Evolutionary conservation across 2,888 invertebrate genomes (phyloP).

Genomic region (Sclerodermus sp.): DNA sequence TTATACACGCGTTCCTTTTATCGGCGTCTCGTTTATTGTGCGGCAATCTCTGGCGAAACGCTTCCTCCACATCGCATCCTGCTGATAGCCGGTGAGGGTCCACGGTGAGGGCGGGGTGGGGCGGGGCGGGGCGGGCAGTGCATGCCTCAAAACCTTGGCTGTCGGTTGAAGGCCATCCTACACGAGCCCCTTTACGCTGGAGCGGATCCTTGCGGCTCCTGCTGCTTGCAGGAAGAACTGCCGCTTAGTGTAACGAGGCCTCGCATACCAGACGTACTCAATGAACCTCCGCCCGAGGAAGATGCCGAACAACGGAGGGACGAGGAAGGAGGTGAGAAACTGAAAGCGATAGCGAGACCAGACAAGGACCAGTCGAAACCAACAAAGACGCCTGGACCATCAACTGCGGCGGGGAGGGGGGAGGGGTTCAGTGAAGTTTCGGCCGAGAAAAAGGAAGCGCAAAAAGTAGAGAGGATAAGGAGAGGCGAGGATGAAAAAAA

Average conservation of each 20-base stretch:
- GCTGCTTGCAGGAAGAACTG: not conserved
- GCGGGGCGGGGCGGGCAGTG: not conserved
- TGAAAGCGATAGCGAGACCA: too few relatives aligned
- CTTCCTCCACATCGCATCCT: conserved; percentile 27
- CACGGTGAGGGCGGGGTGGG: too few relatives aligned
- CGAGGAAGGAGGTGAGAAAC: too few relatives aligned
- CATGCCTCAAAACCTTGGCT: conserved; percentile 38
- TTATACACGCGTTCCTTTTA: conserved; percentile 30
- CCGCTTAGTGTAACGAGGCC: conserved; percentile 32
- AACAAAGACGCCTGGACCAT: too few relatives aligned
- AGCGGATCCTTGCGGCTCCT: conserved; percentile 23
- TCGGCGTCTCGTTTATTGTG: conserved; percentile 23
- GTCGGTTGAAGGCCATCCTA: conserved; percentile 39
- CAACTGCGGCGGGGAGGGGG: too few relatives aligned
- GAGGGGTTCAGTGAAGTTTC: too few relatives aligned
- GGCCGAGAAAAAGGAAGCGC: conserved; percentile 8
- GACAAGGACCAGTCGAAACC: too few relatives aligned
- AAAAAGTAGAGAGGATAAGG: conserved; percentile 4
- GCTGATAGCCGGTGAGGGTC: conserved; percentile 6
- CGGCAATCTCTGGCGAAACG: conserved; percentile 27
- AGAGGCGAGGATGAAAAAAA: conserved; percentile 3
- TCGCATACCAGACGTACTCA: conserved; percentile 52
- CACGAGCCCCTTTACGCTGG: conserved; percentile 21
- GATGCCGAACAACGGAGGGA: too few relatives aligned
- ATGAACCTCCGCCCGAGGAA: conserved; percentile 30